Evolutionary conservation across 1,140 invertebrate genomes (phyloP), one percentile per base, ranked within the genome.

Genomic region (Hypsibius dujardini): DNA sequence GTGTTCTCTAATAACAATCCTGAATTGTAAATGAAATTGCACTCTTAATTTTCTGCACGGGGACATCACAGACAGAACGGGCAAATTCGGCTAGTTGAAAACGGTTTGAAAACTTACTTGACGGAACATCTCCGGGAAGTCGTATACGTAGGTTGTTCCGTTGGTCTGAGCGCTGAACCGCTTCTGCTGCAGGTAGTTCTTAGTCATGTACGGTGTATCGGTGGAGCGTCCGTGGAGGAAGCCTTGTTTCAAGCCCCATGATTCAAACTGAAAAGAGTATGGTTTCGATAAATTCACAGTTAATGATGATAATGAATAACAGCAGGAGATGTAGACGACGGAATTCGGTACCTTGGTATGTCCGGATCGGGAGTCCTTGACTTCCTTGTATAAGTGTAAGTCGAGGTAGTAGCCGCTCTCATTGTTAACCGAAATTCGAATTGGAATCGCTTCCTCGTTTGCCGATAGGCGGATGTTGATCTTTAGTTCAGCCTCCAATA

Each of bases 101-200:
- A n/a, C n/a, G n/a, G n/a, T n/a, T n/a, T n/a, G n/a, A n/a, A n/a
- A n/a, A n/a, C n/a, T 62, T 72, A 75, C 83, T 80, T 97, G 92
- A 69, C 88, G 82, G 82, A 98, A 97, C 89, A 98, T 95, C 75
- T 96, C 92, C 1, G 92, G 94, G 77, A 86, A 87, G 78, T 99
- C 96, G 79, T 98, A 98, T 0, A 94, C 93, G 79, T 98, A 99
- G 0, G 94, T 98, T 0, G 95, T 98, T 3, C 92, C 93, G 75
- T 87, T 87, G 59, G 88, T 90, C 77, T 96, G 95, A 0, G 95
- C 95, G 81, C 95, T 88, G 81, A 95, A 98, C 59, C 95, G 82
- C 80, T 98, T 98, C 72, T 95, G 88, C 80, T 99, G 95, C 47
- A 98, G 80, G 77, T 95, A 95, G 81, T 97, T 94, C 80, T 98